Evolutionary conservation across 2,113 vertebrate genomes (phyloP).

Genomic region (Calonectris borealis): DNA sequence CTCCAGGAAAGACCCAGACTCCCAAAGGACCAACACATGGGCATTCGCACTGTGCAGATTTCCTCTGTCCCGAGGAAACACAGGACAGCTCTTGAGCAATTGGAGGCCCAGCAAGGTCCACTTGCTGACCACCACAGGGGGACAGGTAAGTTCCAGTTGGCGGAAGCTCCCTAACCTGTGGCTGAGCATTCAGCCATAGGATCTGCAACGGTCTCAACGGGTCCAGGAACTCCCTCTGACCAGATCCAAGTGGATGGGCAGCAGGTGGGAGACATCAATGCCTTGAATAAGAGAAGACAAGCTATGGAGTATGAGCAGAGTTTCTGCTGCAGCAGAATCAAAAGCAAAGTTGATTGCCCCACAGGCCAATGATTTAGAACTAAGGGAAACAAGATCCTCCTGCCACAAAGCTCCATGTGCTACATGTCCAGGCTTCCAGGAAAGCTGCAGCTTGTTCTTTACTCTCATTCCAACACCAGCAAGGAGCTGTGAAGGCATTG

Average conservation of each 20-base stretch:
- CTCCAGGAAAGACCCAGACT: background rate
- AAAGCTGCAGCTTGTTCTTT: background rate
- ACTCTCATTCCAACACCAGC: background rate
- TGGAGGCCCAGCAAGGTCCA: background rate
- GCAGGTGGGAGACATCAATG: background rate
- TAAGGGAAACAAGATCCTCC: background rate
- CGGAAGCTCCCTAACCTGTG: background rate
- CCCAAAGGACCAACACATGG: background rate
- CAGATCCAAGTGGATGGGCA: background rate
- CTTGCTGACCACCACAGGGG: background rate
- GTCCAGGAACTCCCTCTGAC: background rate
- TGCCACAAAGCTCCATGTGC: background rate
- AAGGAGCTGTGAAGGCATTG: background rate
- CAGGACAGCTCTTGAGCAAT: background rate
- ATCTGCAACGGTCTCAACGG: background rate
- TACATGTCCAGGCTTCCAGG: background rate
- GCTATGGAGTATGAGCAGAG: background rate
- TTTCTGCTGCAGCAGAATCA: background rate
- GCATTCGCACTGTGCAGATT: background rate
- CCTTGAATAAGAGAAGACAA: background rate
- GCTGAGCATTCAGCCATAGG: background rate
- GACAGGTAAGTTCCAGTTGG: background rate
- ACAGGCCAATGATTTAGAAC: background rate
- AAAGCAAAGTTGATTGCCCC: background rate
- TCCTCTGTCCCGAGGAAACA: background rate